Evolutionary conservation across 2,888 invertebrate genomes (phyloP).

Genomic region (Sinotaia quadrata): DNA sequence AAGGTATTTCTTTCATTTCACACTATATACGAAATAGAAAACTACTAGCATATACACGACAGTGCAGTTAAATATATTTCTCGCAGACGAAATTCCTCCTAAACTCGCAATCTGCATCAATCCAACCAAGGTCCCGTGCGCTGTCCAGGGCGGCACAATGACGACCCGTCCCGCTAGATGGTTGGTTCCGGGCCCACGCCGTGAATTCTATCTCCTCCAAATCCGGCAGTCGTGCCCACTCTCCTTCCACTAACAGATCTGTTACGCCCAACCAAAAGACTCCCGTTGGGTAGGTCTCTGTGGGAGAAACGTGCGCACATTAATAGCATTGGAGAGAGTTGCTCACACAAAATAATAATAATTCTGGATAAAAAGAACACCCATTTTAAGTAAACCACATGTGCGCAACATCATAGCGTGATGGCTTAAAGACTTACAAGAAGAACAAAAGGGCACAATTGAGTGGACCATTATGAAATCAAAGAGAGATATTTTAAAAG

Average conservation of each 20-base stretch:
- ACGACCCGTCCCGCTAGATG: conserved; percentile 39
- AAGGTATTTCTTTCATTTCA: too few species aligned
- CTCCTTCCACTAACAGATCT: conserved; percentile 39
- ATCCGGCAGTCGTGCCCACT: conserved; percentile 44
- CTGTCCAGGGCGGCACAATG: conserved; percentile 44
- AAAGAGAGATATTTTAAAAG: too few species aligned
- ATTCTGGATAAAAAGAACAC: too few species aligned
- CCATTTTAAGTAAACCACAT: too few species aligned
- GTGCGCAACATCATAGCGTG: too few species aligned
- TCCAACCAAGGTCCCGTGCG: conserved; percentile 39
- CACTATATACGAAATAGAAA: too few species aligned
- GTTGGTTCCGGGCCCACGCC: conserved; percentile 45
- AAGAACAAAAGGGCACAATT: too few species aligned
- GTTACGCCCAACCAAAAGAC: conserved; percentile 46
- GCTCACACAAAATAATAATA: too few species aligned
- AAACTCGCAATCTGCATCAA: conserved; percentile 45
- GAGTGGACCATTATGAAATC: too few species aligned
- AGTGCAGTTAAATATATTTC: neutral
- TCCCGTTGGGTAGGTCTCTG: conserved; percentile 42
- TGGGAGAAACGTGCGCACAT: too few species aligned
- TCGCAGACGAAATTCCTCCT: conserved; percentile 46
- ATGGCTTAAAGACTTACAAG: too few species aligned
- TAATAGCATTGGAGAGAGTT: too few species aligned
- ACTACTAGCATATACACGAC: neutral
- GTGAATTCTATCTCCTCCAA: conserved; percentile 30